phyloP scores from a whole-genome alignment of 1,140 invertebrate species.

The Scaptomyza graminum region DNA sequence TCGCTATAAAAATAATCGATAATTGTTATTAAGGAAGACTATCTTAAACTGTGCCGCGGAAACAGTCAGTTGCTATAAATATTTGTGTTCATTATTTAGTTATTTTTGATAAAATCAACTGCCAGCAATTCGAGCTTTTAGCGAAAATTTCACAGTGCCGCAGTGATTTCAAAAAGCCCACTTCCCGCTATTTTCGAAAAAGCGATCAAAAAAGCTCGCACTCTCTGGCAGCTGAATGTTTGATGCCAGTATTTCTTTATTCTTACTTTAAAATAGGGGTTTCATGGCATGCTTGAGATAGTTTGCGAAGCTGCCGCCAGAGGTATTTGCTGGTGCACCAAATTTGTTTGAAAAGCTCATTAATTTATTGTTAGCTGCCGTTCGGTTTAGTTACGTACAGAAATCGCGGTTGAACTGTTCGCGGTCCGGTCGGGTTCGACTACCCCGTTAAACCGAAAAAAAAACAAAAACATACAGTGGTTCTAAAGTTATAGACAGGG shows the following conservation, averaged over 20 bases:
- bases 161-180: conserved; percentile 2
- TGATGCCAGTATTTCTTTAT: no score
- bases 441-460: not conserved
- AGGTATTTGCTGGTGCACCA: no score
- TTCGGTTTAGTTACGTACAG: conserved; percentile 40
- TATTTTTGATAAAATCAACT: not conserved
- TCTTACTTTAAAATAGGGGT: no score
- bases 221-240: conserved; percentile 3
- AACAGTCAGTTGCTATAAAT: not conserved
- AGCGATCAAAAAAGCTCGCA: conserved; percentile 21
- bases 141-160: not conserved
- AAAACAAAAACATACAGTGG: conserved; percentile 36
- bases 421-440: conserved; percentile 28
- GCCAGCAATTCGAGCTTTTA: not conserved
- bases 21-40: not conserved
- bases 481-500: conserved; percentile 25
- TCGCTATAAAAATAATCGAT: not conserved
- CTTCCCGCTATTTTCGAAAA: conserved; percentile 26
- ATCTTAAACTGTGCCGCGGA: not conserved
- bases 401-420: conserved; percentile 31
- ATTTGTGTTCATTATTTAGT: not conserved
- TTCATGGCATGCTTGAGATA: no score
- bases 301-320: no score
- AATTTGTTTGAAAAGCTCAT: no score
- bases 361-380: conserved; percentile 10